Evolutionary conservation across 2,113 vertebrate species (phyloP).

Genomic region (Epinephelus moara): DNA sequence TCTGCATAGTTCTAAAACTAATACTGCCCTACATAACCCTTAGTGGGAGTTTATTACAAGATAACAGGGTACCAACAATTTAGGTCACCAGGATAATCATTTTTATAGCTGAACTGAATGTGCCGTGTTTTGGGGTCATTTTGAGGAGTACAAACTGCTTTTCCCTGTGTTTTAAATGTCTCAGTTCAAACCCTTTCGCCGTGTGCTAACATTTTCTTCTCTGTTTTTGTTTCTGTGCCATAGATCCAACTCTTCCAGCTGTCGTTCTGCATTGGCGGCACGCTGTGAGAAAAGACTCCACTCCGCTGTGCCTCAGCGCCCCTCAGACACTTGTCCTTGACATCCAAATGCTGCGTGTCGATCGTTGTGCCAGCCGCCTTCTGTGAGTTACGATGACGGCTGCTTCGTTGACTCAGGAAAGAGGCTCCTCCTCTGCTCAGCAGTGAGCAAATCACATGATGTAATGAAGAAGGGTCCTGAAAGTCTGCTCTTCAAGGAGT

Average conservation of each 20-base stretch:
- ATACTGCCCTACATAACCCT: conserved; percentile 9
- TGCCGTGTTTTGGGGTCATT: conserved; percentile 30
- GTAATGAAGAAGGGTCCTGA: conserved; percentile 75
- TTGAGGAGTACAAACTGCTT: conserved; percentile 23
- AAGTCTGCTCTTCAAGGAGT: conserved; percentile 74
- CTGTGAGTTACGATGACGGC: conserved; percentile 78
- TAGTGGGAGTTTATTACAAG: conserved; percentile 25
- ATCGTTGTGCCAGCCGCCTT: conserved; percentile 54
- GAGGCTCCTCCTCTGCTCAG: conserved; percentile 59
- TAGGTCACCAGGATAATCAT: conserved; percentile 31
- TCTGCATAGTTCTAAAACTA: conserved; percentile 38
- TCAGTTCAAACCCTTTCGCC: conserved; percentile 3
- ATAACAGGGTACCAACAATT: conserved; percentile 30
- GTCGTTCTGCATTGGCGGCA: conserved; percentile 68
- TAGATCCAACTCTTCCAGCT: conserved; percentile 74
- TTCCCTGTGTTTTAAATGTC: conserved; percentile 14
- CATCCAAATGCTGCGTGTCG: conserved; percentile 71
- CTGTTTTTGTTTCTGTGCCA: conserved; percentile 56
- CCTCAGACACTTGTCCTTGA: conserved; percentile 73
- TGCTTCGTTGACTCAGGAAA: conserved; percentile 63
- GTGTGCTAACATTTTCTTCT: conserved; percentile 52
- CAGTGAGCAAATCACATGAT: conserved; percentile 78
- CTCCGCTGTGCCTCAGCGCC: conserved; percentile 54
- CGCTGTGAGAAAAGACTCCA: conserved; percentile 70
- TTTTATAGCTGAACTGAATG: conserved; percentile 42